Evolutionary conservation across 2,797 vertebrate species (phyloP), one percentile per base, ranked within the genome.

Genomic region (Gymnothorax reevesii): DNA sequence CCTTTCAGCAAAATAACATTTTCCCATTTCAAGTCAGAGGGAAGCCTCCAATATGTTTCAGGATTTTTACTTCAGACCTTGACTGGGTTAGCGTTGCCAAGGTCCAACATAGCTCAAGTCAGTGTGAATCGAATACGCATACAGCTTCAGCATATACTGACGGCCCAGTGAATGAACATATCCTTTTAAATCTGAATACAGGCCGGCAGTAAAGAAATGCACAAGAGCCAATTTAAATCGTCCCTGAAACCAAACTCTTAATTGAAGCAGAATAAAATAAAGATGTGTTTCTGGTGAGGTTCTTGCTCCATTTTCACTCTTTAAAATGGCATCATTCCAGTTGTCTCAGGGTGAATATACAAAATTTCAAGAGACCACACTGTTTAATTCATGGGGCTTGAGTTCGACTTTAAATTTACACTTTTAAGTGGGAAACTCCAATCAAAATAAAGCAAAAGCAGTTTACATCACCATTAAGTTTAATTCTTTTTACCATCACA

Each of bases 1-100:
- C 93, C 94, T 93, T 90, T 94, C 94, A 93, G 93, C 94, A 94
- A 94, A 94, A 91, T 90, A 85, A 93, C 89, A 89, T 94, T 91
- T 93, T 91, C 92, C 90, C 94, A 54, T 75, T 54, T 20, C 22
- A n/a, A 22, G 75, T 54, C 22, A 20, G 75, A 79, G n/a, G 42
- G 75, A n/a, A 54, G 15, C 75, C 54, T 54, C 3, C 7, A 10
- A 54, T 79, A 42, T n/a, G 75, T 27, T 49, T 79, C 15, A 79
- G 49, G 75, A 79, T 54, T 79, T 9, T n/a, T 49, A 79, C 75
- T 49, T 54, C n/a, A 42, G 25, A 42, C 0, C 75, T 79, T 42
- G 75, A 49, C n/a, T 79, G 6, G 2, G 42, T 33, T 10, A 27
- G 69, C 69, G 12, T 73, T 73, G n/a, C 12, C 27, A 73, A 33